Base-by-base conservation (phyloP, 2,888 invertebrate genomes). In the Exocentrus adspersus region DNA sequence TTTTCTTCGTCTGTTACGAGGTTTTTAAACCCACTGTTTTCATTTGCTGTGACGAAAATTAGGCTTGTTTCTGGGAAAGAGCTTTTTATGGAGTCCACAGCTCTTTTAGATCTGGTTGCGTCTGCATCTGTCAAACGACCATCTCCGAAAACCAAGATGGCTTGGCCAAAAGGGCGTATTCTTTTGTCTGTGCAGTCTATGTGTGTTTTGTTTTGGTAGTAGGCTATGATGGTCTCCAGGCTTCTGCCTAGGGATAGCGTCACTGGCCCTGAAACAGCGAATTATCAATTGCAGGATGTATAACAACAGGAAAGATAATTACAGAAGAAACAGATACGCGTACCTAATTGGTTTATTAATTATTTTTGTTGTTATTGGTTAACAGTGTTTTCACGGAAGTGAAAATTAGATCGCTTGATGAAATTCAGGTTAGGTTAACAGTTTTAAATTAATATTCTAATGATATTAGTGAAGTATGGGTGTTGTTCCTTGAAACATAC, bases 11-110 rank as follows among this genome's bases (percentile, higher is more conserved):
- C 57, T 7, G 10, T 24, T 21, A 68, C 28, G 1, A 67, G 54
- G 28, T 59, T 52, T 9, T 42, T 16, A 7, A 69, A 52, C 9
- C 62, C 46, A 28, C 59, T 57, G 17, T 83, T 71, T 51, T 71
- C 70, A 10, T 68, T 67, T 41, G 85, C 84, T 12, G 87, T 83
- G 0, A 85, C 80, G 69, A 87, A 88, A 0, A 86, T 80, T 63
- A 88, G 85, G 70, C 85, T 86, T 0, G 85, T 84, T 67, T 88
- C 87, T 21, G 86, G 87, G 75, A 84, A 84, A 7, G 80, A 80
- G 0, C 76, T 77, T 62, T 87, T 82, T 2, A 87, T 78, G 1
- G 85, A 79, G 4, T 72, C 69, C 81, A 88, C 83, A 1, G 86
- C 79, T 28, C 79, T 79, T 54, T 81, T 75, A 0, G 85, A 81